phyloP scores from a whole-genome alignment of 2,113 vertebrate species.

The Phoenicopterus ruber region DNA sequence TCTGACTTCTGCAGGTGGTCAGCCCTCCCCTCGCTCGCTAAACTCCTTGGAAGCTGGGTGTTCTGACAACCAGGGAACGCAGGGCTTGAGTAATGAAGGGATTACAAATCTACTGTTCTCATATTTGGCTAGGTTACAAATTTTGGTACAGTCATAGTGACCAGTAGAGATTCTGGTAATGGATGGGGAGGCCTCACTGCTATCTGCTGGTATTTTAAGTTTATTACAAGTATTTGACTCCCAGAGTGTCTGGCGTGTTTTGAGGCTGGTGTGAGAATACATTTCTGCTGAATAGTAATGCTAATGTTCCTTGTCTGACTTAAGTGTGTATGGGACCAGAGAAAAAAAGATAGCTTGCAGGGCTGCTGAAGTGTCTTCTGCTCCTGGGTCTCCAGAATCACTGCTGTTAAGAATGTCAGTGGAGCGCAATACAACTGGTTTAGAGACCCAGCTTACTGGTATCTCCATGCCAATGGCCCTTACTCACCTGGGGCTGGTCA shows the following conservation, averaged over 20 bases:
- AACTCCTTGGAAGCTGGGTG: not conserved
- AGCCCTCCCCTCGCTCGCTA: not conserved
- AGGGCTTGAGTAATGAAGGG: not conserved
- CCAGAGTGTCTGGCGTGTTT: not conserved
- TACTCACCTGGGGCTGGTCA: not conserved
- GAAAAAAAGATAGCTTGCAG: not conserved
- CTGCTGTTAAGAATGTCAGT: not conserved
- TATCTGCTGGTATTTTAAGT: not conserved
- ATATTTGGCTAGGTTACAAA: not conserved
- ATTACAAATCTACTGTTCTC: not conserved
- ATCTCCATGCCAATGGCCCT: not conserved
- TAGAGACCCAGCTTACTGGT: not conserved
- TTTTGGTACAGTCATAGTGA: not conserved
- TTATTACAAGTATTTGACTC: not conserved
- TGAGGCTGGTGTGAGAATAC: not conserved
- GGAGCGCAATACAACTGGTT: not conserved
- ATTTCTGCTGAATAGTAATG: not conserved
- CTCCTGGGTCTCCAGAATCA: not conserved
- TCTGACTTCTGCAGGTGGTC: slow-evolving; percentile 11
- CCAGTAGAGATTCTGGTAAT: not conserved
- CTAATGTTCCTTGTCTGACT: not conserved
- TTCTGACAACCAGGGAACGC: not conserved
- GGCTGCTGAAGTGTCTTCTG: not conserved
- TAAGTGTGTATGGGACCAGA: not conserved
- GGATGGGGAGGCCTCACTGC: not conserved